A percentile compares a stretch with the other conserved stretches of the same genome.
Evolutionary conservation across 2,797 vertebrate genomes (phyloP).

Genomic region (Notoglanidium macrostoma): DNA sequence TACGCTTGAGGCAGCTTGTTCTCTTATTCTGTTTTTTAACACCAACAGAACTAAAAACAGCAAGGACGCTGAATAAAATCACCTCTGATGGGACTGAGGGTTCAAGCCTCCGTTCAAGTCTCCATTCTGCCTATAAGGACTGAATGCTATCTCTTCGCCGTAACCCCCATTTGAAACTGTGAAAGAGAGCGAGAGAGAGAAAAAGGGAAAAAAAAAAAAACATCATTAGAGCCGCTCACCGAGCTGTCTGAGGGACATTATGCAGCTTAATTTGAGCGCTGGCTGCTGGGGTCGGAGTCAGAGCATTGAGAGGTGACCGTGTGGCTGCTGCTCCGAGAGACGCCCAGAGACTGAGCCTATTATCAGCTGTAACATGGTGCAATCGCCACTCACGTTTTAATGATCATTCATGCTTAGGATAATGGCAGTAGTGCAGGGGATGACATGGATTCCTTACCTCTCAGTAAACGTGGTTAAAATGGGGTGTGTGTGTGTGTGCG

Average conservation of each 20-base stretch:
- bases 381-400: conserved; percentile 50
- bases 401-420: conserved; percentile 48
- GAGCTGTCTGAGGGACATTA: conserved; percentile 52
- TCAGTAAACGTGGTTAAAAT: conserved; percentile 38
- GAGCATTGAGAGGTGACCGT: conserved; percentile 42
- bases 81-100: conserved; percentile 58
- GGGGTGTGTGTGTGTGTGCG: background rate
- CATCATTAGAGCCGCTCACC: conserved; percentile 48
- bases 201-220: conserved; percentile 5
- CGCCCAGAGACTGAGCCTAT: conserved; percentile 47
- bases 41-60: background rate
- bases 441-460: conserved; percentile 31
- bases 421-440: conserved; percentile 32
- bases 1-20: background rate
- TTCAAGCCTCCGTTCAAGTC: conserved; percentile 73
- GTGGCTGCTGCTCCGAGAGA: conserved; percentile 38
- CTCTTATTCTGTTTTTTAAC: background rate
- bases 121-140: conserved; percentile 74
- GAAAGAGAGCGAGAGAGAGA: background rate
- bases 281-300: conserved; percentile 45
- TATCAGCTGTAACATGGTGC: conserved; percentile 46
- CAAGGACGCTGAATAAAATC: conserved; percentile 10
- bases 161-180: conserved; percentile 71
- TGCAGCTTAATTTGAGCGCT: conserved; percentile 53
- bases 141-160: conserved; percentile 69